Conservation (phyloP, 2,797 vertebrate species). For the Diglossa cyanea region DNA sequence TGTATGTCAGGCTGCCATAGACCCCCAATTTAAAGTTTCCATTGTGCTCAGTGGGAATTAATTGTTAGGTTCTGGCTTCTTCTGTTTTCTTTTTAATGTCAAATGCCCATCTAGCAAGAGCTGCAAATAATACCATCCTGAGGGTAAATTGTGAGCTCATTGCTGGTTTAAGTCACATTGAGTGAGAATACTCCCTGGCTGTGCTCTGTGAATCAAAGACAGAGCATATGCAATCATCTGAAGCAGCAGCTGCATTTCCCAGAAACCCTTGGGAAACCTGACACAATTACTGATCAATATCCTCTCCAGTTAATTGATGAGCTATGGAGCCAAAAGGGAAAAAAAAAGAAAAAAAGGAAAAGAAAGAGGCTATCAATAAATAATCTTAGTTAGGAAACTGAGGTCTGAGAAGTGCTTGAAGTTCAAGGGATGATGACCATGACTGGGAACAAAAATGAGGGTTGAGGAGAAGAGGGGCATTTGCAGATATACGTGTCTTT, state of each 20-base stretch:
- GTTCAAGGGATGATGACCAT: not conserved
- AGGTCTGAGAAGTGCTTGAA: slow-evolving; percentile 33
- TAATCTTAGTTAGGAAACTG: slow-evolving; percentile 59
- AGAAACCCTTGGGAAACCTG: slow-evolving; percentile 55
- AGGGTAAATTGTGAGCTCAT: slow-evolving; percentile 63
- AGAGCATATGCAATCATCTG: slow-evolving; percentile 51
- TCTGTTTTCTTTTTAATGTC: slow-evolving; percentile 53
- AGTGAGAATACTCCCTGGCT: slow-evolving; percentile 52
- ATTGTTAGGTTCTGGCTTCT: slow-evolving; percentile 43
- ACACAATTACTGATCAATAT: slow-evolving; percentile 71
- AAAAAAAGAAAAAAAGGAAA: not conserved
- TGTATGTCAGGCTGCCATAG: not conserved
- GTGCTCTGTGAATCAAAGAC: slow-evolving; percentile 55
- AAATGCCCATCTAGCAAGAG: slow-evolving; percentile 22
- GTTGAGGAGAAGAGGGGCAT: not conserved
- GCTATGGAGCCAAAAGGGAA: slow-evolving; percentile 9
- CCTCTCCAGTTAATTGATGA: slow-evolving; percentile 70
- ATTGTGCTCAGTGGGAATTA: slow-evolving; percentile 57
- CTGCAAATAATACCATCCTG: slow-evolving; percentile 61
- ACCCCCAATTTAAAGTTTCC: slow-evolving; percentile 51
- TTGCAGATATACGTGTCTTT: not conserved
- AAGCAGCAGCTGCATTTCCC: slow-evolving; percentile 49
- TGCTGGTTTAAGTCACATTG: slow-evolving; percentile 61
- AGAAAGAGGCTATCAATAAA: slow-evolving; percentile 59
- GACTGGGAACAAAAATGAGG: slow-evolving; percentile 24